These are phyloP conservation scores for Cotesia chilonis DNA, from an alignment of 1,140 invertebrate species.

Conservation along the genomic window DNA sequence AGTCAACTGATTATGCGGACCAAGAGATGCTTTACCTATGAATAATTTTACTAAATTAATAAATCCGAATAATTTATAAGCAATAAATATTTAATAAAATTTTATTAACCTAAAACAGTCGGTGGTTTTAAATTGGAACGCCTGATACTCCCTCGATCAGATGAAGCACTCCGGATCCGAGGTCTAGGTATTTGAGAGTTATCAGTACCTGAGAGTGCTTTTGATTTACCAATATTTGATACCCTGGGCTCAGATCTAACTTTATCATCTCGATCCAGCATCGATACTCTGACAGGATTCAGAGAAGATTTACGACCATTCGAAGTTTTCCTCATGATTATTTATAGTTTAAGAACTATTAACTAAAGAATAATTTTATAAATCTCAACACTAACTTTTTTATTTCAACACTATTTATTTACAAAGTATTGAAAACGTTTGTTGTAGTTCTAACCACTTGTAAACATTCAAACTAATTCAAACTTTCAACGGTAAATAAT, in stretches of 20 bases:
- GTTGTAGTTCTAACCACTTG: too few species aligned
- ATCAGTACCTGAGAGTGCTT: constrained; percentile 33
- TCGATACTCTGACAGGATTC: constrained; percentile 47
- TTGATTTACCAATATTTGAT: constrained; percentile 39
- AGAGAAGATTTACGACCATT: constrained; percentile 46
- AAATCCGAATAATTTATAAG: neutral
- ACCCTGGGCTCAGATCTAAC: constrained; percentile 40
- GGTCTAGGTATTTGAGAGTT: constrained; percentile 52
- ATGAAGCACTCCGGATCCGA: constrained; percentile 47
- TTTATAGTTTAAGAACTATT: neutral
- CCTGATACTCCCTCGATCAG: constrained; percentile 45
- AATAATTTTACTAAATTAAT: neutral
- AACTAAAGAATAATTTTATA: constrained; percentile 2
- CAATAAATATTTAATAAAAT: constrained; percentile 19
- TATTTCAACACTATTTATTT: too few species aligned
- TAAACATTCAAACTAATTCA: too few species aligned
- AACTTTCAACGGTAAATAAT: too few species aligned
- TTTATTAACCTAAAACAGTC: constrained; percentile 36
- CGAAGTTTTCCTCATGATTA: constrained; percentile 28
- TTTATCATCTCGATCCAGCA: constrained; percentile 46
- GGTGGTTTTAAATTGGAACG: constrained; percentile 44
- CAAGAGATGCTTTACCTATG: constrained; percentile 41
- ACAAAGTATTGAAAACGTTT: neutral
- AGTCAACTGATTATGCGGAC: constrained; percentile 16
- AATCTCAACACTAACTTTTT: too few species aligned